phyloP scores from a whole-genome alignment of 1,140 invertebrate genomes.

The Leptinotarsa texana region DNA sequence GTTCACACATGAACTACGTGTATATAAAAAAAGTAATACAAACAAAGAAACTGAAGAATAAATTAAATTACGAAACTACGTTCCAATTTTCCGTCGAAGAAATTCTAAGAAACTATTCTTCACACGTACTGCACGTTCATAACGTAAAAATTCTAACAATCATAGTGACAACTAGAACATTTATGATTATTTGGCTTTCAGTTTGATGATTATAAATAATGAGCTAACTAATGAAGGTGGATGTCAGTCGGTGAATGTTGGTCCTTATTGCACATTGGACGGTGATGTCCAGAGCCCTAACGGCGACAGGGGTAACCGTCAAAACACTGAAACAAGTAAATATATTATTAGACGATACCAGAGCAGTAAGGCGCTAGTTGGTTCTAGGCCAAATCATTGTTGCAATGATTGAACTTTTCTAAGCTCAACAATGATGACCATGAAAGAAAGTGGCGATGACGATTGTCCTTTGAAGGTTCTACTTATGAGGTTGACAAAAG shows the following conservation, averaged over 20 bases:
- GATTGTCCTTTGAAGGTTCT: no score
- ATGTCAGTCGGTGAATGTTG: slow-evolving; percentile 55
- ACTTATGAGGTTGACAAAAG: no score
- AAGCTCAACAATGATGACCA: no score
- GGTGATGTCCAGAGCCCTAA: slow-evolving; percentile 53
- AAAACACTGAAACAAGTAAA: slow-evolving; percentile 52
- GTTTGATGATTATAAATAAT: slow-evolving; percentile 49
- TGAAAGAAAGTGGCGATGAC: no score
- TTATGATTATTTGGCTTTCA: slow-evolving; percentile 51
- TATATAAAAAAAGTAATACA: slow-evolving; percentile 11
- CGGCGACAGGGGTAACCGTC: slow-evolving; percentile 53
- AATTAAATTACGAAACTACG: slow-evolving; percentile 23
- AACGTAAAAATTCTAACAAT: slow-evolving; percentile 47
- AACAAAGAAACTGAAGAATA: slow-evolving; percentile 27
- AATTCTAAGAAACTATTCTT: slow-evolving; percentile 24
- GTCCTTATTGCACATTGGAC: slow-evolving; percentile 57
- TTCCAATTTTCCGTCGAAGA: neutral
- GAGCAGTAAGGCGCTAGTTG: no score
- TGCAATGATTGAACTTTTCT: no score
- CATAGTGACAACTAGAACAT: slow-evolving; percentile 49
- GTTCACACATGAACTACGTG: neutral
- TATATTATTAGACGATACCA: no score
- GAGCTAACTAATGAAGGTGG: slow-evolving; percentile 52
- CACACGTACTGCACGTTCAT: slow-evolving; percentile 37
- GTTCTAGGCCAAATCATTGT: no score